Evolutionary conservation across 2,888 invertebrate species (phyloP).

Genomic region (Loripinus fragilis): DNA sequence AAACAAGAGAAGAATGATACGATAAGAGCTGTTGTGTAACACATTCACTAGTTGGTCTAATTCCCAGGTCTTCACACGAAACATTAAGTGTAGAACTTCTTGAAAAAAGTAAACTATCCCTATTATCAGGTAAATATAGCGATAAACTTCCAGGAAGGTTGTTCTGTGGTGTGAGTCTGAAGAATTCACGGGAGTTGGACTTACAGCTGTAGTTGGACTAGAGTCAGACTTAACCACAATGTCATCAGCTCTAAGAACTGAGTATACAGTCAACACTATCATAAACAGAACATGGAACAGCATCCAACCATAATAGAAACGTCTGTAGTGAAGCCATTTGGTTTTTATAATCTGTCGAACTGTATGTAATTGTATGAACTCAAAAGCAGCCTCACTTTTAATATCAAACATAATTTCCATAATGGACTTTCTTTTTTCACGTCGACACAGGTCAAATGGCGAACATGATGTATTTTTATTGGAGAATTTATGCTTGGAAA

Average conservation of each 20-base stretch:
- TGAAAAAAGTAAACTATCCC: conserved; percentile 54
- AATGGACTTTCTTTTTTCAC: conserved; percentile 59
- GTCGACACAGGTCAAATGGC: conserved; percentile 32
- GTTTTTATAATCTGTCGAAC: conserved; percentile 66
- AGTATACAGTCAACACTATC: conserved; percentile 56
- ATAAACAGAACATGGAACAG: conserved; percentile 65
- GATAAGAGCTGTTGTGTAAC: conserved; percentile 52
- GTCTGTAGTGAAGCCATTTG: conserved; percentile 66
- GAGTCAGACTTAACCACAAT: background rate
- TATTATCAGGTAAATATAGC: conserved; percentile 43
- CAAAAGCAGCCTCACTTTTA: conserved; percentile 59
- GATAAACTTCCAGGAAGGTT: conserved; percentile 46
- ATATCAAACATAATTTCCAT: conserved; percentile 71
- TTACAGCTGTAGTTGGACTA: background rate
- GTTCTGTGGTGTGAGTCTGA: background rate
- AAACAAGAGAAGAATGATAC: conserved; percentile 59
- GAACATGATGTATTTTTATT: conserved; percentile 34
- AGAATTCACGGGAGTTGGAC: background rate
- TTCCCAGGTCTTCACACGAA: conserved; percentile 45
- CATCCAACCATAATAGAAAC: conserved; percentile 63
- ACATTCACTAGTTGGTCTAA: conserved; percentile 48
- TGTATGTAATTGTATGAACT: conserved; percentile 63
- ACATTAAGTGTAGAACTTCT: conserved; percentile 41
- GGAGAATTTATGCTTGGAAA: conserved; percentile 50
- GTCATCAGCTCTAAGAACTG: conserved; percentile 53